Base-by-base conservation (phyloP, 2,888 invertebrate genomes). In the Drosophila nigritarsus region DNA sequence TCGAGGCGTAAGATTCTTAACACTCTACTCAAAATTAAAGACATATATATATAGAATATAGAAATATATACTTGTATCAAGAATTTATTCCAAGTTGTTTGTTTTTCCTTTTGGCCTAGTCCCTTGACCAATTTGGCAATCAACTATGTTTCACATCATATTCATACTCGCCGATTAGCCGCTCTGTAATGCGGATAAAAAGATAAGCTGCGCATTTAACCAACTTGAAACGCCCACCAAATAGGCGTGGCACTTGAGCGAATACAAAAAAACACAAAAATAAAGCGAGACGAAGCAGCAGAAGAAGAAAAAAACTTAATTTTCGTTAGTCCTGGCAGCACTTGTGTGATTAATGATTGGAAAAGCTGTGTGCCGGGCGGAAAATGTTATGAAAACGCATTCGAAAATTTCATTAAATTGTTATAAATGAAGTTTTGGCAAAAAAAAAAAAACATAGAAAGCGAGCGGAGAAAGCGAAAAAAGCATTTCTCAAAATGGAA, bases 371-470 rank as follows among this genome's bases (percentile, higher is more conserved):
- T 24, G 48, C 6, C 4, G 8, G 24, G 20, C 9, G 38, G 42
- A 29, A 24, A 71, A 61, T 83, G 69, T 87, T 85, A 87, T 87
- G 88, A 80, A 89, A 87, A 86, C 87, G 90, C 75, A 87, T 86
- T 87, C 73, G 86, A 88, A 87, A 87, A 81, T 87, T 87, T 89
- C 86, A 87, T 87, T 83, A 89, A 88, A 87, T 89, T 89, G 90
- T 89, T 89, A 87, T 87, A 87, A 87, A 87, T 87, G 87, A 75
- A 84, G 69, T 58, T 60, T 36, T 15, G 5, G n/a, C 18, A 20
- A 20, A 45, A 54, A 3, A 20, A 20, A n/a, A 15, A 53, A 32
- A 5, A 32, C 6, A 48, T 7, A 15, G 45, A 32, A 45, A 45
- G 49, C 54, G 55, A 73, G 50, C 20, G 50, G 54, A 50, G 65